Base-by-base conservation (phyloP, 64 coral and sea anemone species). In the Actinia tenebrosa region DNA sequence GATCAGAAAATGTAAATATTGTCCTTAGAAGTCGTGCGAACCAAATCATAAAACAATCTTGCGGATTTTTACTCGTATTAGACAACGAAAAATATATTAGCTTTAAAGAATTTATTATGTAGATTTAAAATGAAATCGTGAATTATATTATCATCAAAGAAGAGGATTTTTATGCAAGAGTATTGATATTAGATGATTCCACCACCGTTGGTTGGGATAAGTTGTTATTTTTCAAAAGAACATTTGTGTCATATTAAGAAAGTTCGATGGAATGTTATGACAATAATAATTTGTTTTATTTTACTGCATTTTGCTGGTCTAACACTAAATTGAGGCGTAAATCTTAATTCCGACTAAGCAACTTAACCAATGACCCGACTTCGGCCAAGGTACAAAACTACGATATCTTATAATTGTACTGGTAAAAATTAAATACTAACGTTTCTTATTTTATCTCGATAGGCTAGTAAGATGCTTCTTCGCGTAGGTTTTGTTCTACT, bases 391-490 rank as follows among this genome's bases (percentile, higher is more conserved):
- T 81, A 81, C 10, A 15, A 16, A 44, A 22, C 13, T 37, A 0
- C 7, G 46, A 53, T 52, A 81, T 81, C 1, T 52, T 58, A 22
- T 11, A 9, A 81, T 52, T 53, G 5, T 50, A 81, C 19, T 7
- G 8, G 9, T 22, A 37, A 22, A 19, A 10, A 9, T 16, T 81
- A 22, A 81, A 10, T 23, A 9, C 63, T 66, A 20, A 66, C 16
- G 10, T 81, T 81, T 45, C 16, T 59, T 85, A 30, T 43, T 60
- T 85, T 64, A 75, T 75, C 25, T 42, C 30, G 83, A 85, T 63
- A 17, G 42, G 22, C 83, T 85, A 61, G 83, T 62, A 85, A 62
- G 30, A 85, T 85, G 56, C 83, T 85, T 85, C 83, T 85, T 64
- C 83, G 83, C 63, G 42, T 64, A 44, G 83, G 56, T 63, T 85